Base-by-base conservation (phyloP, 2,888 invertebrate species). In the Anorthoa munda region DNA sequence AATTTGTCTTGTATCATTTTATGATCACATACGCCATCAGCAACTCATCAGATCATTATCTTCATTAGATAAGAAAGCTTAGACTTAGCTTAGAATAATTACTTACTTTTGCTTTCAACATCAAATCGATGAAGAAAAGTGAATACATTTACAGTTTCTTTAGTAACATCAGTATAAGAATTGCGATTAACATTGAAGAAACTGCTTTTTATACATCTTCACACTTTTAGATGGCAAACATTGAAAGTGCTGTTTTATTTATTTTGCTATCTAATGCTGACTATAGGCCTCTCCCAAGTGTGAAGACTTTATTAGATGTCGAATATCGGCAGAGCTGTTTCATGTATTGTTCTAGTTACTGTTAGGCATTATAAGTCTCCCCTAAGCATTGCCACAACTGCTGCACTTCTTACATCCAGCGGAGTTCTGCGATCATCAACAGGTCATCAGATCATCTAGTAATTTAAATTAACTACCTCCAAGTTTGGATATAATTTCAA, bases 31-130 rank as follows among this genome's bases (percentile, higher is more conserved):
- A 23, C 1, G 18, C 15, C 58, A 74, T 79, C 31, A 77, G 45
- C 26, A 59, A 55, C 68, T 50, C 82, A 81, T 81, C 23, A 77
- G 18, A 18, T 11, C 26, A 65, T 50, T 55, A 21, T 4, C 31
- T 48, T 56, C 50, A 66, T 50, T 55, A 39, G 2, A 4, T 12
- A 61, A 55, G 46, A 77, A 72, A 72, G 68, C 50, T 17, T 11
- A 53, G 9, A 12, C 67, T 46, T 21, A 66, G 51, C 67, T 46
- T 21, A 66, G 51, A 50, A 66, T 81, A 72, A 77, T 72, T 11
- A 63, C 12, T 2, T 55, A 51, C 68, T 77, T 66, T 77, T 72
- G 55, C 72, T 76, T 76, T 72, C 67, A 76, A 58, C 59, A 53
- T 72, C 51, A 68, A 68, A 50, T 60, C 12, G 53, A 51, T 31